These are phyloP conservation scores for Leptopilina boulardi DNA, from an alignment of 1,140 invertebrate species.

Conservation along the genomic window DNA sequence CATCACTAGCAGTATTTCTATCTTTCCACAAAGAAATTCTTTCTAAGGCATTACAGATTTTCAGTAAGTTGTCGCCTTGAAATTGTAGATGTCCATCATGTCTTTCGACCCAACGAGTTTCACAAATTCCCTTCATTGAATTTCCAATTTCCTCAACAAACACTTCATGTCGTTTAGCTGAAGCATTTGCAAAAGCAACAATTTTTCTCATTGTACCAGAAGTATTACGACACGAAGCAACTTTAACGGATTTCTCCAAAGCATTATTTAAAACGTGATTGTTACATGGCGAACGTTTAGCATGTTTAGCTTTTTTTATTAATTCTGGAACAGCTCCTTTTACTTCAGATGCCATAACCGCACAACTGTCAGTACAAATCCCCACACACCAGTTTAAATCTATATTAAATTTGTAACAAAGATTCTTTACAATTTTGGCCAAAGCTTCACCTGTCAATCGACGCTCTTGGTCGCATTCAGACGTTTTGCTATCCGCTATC, in stretches of 20 bases:
- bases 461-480: slow-evolving; percentile 41
- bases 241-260: slow-evolving; percentile 47
- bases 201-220: slow-evolving; percentile 53
- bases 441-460: slow-evolving; percentile 48
- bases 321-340: slow-evolving; percentile 51
- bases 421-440: slow-evolving; percentile 45
- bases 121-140: slow-evolving; percentile 47
- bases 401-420: slow-evolving; percentile 50
- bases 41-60: slow-evolving; percentile 39
- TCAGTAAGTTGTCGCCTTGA: slow-evolving; percentile 31
- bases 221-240: slow-evolving; percentile 49
- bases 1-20: slow-evolving; percentile 40
- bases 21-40: slow-evolving; percentile 41
- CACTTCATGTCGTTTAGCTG: slow-evolving; percentile 42
- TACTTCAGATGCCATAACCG: slow-evolving; percentile 55
- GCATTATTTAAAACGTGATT: slow-evolving; percentile 57
- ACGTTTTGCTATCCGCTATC: no score
- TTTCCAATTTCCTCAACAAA: slow-evolving; percentile 37
- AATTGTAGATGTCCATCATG: slow-evolving; percentile 50
- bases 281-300: slow-evolving; percentile 51
- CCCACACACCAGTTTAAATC: slow-evolving; percentile 53
- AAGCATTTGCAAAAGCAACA: slow-evolving; percentile 55
- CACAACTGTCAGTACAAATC: slow-evolving; percentile 58
- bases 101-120: slow-evolving; percentile 51
- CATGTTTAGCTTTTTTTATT: slow-evolving; percentile 48